Evolutionary conservation across 2,113 vertebrate species (phyloP).

Genomic region (Cyprinus carpio): DNA sequence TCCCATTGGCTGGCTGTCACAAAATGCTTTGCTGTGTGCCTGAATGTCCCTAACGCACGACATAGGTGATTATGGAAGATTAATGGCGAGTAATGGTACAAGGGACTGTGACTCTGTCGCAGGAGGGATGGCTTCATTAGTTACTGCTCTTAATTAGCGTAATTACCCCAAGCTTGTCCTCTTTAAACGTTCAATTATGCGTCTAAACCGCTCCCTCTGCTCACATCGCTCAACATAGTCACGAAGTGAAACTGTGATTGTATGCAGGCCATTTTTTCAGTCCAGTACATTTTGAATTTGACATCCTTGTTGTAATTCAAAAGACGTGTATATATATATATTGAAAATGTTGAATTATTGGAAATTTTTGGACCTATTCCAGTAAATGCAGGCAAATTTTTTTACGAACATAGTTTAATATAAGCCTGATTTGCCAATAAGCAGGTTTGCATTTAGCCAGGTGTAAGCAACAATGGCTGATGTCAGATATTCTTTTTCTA

Average conservation of each 20-base stretch:
- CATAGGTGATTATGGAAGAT: slow-evolving; percentile 66
- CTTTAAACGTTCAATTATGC: slow-evolving; percentile 63
- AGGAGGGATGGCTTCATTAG: slow-evolving; percentile 64
- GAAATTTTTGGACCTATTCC: neutral
- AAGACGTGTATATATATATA: neutral
- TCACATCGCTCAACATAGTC: slow-evolving; percentile 49
- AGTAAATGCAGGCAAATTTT: neutral
- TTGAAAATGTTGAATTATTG: neutral
- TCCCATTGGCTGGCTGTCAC: slow-evolving; percentile 23
- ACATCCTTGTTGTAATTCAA: neutral
- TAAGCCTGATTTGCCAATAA: neutral
- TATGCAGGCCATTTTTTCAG: neutral
- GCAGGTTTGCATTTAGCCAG: neutral
- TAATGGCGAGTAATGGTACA: slow-evolving; percentile 68
- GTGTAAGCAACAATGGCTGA: slow-evolving; percentile 26
- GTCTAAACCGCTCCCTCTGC: slow-evolving; percentile 41
- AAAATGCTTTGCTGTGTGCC: slow-evolving; percentile 56
- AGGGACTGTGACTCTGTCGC: slow-evolving; percentile 61
- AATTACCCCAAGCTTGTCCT: slow-evolving; percentile 72
- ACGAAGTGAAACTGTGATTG: neutral
- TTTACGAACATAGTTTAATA: neutral
- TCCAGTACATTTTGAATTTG: neutral
- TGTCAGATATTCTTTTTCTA: neutral
- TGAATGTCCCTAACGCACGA: slow-evolving; percentile 48
- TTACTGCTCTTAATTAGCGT: slow-evolving; percentile 68